Base-by-base conservation (phyloP, 1,140 invertebrate genomes). In the Aradophagus sp. region DNA sequence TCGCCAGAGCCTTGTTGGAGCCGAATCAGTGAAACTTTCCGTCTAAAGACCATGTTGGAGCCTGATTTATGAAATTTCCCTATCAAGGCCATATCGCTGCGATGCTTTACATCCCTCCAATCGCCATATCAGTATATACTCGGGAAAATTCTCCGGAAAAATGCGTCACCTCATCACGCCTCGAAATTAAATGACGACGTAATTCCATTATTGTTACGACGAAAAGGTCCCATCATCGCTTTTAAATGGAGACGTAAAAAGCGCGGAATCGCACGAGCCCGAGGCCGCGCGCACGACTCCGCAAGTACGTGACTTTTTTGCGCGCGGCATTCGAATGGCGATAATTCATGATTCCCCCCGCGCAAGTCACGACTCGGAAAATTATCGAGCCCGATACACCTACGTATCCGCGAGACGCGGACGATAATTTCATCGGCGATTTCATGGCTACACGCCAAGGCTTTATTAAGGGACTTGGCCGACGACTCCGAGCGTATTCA, bases 391-490 rank as follows among this genome's bases (percentile, higher is more conserved):
- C 63, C 26, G 62, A 55, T 73, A 77, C 71, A 52, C 68, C 68
- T 58, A 67, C 56, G 63, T 72, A 65, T 52, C 53, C 56, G 63
- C 68, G 58, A 74, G 69, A 72, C 55, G 47, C 44, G 66, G 59
- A 68, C 67, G 42, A 58, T 68, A 74, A 77, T 77, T 76, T 76
- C 63, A 61, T 70, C 69, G 71, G 76, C 70, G 73, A 73, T 75
- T 68, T 71, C 58, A 65, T 34, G 65, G 45, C 15, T 58, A 59
- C 59, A 48, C 31, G 34, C 27, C 31, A 38, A 38, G 34, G 26
- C 50, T 56, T 50, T 38, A 38, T 53, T 53, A 55, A 55, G 44
- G 19, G 32, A 31, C 10, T 36, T 34, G 31, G 38, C 53, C 48
- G 48, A 45, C 47, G 59, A 47, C 55, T 36, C 31, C 31, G 34